A percentile compares a stretch with the other conserved stretches of the same genome.
phyloP scores from a whole-genome alignment of 2,113 vertebrate genomes.

The Lagopus leucura region DNA sequence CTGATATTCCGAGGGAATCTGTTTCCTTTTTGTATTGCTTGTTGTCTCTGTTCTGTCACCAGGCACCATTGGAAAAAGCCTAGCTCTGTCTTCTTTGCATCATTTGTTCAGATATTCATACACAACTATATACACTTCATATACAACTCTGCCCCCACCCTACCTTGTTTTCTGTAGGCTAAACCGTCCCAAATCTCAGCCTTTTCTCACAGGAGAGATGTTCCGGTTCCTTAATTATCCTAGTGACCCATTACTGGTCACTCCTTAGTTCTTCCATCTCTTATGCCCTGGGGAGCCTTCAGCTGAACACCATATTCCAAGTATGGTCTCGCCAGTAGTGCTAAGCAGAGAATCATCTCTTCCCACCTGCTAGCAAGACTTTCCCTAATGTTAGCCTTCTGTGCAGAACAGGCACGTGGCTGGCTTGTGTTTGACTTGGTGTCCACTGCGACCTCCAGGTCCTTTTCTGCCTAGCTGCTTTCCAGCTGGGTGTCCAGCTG shows the following conservation, averaged over 20 bases:
- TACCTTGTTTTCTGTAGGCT: neutral
- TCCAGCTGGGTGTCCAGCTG: neutral
- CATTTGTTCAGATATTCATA: neutral
- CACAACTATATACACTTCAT: too few species aligned
- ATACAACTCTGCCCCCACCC: too few species aligned
- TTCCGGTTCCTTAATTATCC: neutral
- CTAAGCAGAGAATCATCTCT: neutral
- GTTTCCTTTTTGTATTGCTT: neutral
- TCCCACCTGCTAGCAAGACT: neutral
- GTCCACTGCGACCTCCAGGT: neutral
- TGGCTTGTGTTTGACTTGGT: neutral
- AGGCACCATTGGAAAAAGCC: neutral
- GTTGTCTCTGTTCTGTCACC: neutral
- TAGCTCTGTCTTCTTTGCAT: neutral
- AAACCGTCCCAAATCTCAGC: neutral
- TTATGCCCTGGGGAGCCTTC: neutral
- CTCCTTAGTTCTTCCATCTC: neutral
- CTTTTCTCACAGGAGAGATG: neutral
- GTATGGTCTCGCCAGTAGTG: rapidly evolving
- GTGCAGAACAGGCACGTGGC: rapidly evolving
- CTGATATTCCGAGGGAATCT: neutral
- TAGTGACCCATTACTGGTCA: rapidly evolving
- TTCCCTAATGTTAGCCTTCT: neutral
- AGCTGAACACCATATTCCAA: neutral
- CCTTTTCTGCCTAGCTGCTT: neutral